Evolutionary conservation across 1,140 invertebrate genomes (phyloP), one percentile per base, ranked within the genome.

Genomic region (Notospermus geniculatus): DNA sequence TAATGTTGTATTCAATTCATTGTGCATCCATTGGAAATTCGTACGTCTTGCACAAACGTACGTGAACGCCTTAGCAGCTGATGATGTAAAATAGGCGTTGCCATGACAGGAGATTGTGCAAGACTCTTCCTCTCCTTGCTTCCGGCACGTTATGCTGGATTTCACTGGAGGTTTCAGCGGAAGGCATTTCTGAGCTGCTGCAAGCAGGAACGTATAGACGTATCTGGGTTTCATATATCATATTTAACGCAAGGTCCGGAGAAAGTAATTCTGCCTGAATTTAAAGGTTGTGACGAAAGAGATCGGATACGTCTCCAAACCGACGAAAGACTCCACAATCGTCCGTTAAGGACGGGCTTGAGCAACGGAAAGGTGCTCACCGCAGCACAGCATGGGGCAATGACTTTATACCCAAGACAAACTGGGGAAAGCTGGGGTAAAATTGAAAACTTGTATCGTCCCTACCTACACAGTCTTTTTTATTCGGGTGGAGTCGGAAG

Each of bases 401-500:
- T n/a, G n/a, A n/a, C n/a, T n/a, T n/a, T n/a, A n/a, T n/a, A n/a
- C n/a, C n/a, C n/a, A n/a, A n/a, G n/a, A n/a, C n/a, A n/a, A n/a
- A n/a, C n/a, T n/a, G n/a, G n/a, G n/a, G n/a, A n/a, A n/a, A n/a
- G n/a, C n/a, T n/a, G n/a, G n/a, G n/a, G n/a, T n/a, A n/a, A n/a
- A n/a, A n/a, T n/a, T n/a, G n/a, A n/a, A n/a, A n/a, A n/a, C n/a
- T n/a, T n/a, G n/a, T n/a, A n/a, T n/a, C 2, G 17, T 29, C 67
- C 72, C 64, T 64, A 81, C 77, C 69, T 43, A 78, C 63, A 67
- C 79, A 81, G 65, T 80, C 78, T 53, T 73, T 72, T 22, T 68
- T 63, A 60, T 81, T 81, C 9, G 66, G 61, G 57, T 79, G 75
- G 1, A 80, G 68, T 63, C 72, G 74, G 65, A 65, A 73, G 1